Conservation (phyloP, 1,140 invertebrate genomes). For the Caenorhabditis inopinata region DNA sequence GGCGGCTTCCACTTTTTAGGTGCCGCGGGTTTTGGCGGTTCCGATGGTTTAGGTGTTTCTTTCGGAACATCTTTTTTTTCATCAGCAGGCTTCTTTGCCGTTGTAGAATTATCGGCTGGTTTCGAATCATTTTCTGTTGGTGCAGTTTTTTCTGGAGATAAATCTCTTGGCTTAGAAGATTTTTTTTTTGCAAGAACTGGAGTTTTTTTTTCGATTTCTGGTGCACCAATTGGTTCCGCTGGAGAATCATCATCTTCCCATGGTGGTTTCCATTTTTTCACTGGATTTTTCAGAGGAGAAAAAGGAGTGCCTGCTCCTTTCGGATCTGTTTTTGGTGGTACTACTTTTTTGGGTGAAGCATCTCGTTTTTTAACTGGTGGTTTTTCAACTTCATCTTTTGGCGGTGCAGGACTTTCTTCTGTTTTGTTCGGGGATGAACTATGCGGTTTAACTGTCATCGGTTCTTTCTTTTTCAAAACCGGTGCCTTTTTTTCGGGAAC, state of each 20-base stretch:
- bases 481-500: background rate
- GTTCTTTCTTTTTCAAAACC: background rate
- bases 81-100: background rate
- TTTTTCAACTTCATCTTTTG: background rate
- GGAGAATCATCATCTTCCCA: background rate
- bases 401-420: no score
- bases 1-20: background rate
- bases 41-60: background rate
- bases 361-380: background rate
- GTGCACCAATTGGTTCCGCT: background rate
- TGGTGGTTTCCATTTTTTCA: slow-evolving; percentile 9
- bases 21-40: slow-evolving; percentile 1
- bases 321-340: background rate
- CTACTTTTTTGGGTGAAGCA: background rate
- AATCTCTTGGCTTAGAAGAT: background rate
- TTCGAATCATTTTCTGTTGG: background rate
- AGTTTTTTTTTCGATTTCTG: background rate
- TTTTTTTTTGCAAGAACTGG: background rate
- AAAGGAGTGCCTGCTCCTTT: background rate
- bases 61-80: background rate
- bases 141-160: background rate
- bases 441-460: background rate
- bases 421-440: no score
- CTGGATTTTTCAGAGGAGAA: background rate
- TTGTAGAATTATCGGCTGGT: background rate